These are phyloP conservation scores for Lottia scabra DNA, from an alignment of 2,888 invertebrate species.

Conservation along the genomic window DNA sequence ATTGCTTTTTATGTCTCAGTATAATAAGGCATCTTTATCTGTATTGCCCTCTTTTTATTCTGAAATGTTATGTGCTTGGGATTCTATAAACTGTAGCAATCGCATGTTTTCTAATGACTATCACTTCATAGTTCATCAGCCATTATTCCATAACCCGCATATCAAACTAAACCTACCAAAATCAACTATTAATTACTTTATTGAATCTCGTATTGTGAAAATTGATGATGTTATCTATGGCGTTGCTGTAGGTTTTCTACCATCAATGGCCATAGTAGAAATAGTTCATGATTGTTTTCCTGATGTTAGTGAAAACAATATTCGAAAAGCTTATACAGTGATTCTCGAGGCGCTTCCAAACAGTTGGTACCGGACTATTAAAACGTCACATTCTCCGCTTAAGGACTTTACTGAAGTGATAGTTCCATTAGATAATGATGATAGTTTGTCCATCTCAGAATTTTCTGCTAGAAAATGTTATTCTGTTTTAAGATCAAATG, in stretches of 20 bases:
- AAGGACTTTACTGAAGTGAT: neutral
- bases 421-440: neutral
- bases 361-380: neutral
- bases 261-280: neutral
- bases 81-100: neutral
- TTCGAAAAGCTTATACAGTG: neutral
- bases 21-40: neutral
- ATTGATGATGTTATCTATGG: neutral
- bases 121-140: neutral
- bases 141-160: neutral
- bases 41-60: neutral
- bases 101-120: too few relatives aligned
- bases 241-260: neutral
- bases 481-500: neutral
- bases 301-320: neutral
- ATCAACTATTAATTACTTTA: neutral
- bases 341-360: neutral
- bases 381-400: neutral
- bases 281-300: neutral
- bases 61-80: neutral
- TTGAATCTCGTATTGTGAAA: neutral
- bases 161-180: neutral
- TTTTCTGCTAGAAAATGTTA: neutral
- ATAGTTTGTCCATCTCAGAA: neutral
- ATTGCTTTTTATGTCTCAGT: neutral